Conservation (phyloP, 2,113 vertebrate species). For the Andinoacara biseriatus region DNA sequence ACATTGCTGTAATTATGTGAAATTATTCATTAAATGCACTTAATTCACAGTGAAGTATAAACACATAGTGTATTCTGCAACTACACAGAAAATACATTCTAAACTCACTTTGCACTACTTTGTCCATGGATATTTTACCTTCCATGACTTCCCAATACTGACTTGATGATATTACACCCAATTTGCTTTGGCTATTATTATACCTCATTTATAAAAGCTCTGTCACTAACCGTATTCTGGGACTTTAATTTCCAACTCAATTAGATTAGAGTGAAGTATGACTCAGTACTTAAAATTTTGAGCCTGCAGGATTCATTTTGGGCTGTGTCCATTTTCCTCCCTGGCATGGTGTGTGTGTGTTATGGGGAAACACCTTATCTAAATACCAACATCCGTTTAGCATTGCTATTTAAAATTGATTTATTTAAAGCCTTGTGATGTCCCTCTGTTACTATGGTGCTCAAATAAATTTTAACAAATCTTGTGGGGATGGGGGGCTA, state of each 20-base stretch:
- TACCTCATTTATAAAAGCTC: slow-evolving; percentile 75
- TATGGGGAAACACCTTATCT: slow-evolving; percentile 32
- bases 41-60: neutral
- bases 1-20: neutral
- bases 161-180: slow-evolving; percentile 60
- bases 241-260: slow-evolving; percentile 73
- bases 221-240: slow-evolving; percentile 72
- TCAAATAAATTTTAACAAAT: slow-evolving; percentile 12
- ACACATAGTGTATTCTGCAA: neutral
- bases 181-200: slow-evolving; percentile 73
- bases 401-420: neutral
- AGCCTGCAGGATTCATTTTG: slow-evolving; percentile 44
- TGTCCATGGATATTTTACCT: slow-evolving; percentile 16
- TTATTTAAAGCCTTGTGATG: neutral
- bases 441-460: neutral
- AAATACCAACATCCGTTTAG: slow-evolving; percentile 32
- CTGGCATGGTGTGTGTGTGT: slow-evolving; percentile 13
- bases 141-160: slow-evolving; percentile 29
- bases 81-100: neutral
- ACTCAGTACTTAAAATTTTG: slow-evolving; percentile 55
- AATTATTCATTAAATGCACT: neutral
- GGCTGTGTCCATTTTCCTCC: slow-evolving; percentile 52
- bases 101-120: neutral
- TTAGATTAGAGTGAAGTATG: slow-evolving; percentile 72
- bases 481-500: neutral